Conservation (phyloP, 2,113 vertebrate species). For the Apistogramma diplotaenia region DNA sequence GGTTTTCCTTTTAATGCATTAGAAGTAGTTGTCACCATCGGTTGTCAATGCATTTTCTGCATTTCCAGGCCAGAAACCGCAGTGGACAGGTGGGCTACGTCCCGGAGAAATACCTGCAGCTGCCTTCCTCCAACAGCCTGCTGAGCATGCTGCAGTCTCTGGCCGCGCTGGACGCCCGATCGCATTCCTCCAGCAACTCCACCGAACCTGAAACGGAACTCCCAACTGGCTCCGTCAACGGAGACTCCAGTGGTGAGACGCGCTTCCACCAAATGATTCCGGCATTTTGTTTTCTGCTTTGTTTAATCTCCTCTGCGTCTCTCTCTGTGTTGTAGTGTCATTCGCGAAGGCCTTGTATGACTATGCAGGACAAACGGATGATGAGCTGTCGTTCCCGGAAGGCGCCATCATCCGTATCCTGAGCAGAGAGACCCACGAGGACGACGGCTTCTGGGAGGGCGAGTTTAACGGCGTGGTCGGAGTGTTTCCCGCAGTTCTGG, state of each 20-base stretch:
- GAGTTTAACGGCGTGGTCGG: conserved; percentile 89
- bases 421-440: conserved; percentile 93
- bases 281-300: not conserved
- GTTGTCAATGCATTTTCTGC: not conserved
- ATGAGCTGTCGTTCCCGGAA: conserved; percentile 94
- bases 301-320: not conserved
- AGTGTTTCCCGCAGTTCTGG: conserved; percentile 93
- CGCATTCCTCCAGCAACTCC: conserved; percentile 94
- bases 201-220: conserved; percentile 85
- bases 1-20: not conserved
- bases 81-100: conserved; percentile 92
- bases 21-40: not conserved
- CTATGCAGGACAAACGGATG: conserved; percentile 93
- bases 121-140: conserved; percentile 93
- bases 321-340: conserved; percentile 26
- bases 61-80: conserved; percentile 89
- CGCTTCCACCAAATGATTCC: fast-evolving
- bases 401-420: conserved; percentile 97
- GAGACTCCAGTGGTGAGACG: conserved; percentile 77
- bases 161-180: conserved; percentile 87
- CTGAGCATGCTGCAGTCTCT: conserved; percentile 96
- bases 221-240: conserved; percentile 84
- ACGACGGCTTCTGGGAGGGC: conserved; percentile 98
- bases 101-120: conserved; percentile 96
- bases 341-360: conserved; percentile 86